Evolutionary conservation across 2,797 vertebrate genomes (phyloP).

Genomic region (Pipistrellus pipistrellus): DNA sequence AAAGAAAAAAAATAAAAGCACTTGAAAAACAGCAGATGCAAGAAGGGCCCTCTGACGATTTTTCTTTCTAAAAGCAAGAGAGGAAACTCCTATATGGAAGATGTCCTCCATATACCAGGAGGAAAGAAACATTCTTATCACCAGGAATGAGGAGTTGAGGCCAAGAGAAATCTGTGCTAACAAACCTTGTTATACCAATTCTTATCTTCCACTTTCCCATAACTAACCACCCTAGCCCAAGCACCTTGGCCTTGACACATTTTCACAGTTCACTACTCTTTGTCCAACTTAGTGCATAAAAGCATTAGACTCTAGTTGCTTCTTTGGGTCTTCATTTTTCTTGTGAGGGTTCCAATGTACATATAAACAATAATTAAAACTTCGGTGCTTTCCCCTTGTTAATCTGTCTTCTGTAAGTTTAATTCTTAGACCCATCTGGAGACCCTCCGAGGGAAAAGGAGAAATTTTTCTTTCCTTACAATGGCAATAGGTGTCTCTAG

Average conservation of each 20-base stretch:
- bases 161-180: not conserved
- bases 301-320: not conserved
- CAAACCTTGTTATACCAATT: not conserved
- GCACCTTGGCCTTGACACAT: not conserved
- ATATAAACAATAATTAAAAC: not conserved
- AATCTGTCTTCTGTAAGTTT: not conserved
- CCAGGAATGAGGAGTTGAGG: not conserved
- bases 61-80: not conserved
- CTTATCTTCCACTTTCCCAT: not conserved
- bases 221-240: not conserved
- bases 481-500: not conserved
- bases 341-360: not conserved
- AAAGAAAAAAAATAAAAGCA: not conserved
- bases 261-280: not conserved
- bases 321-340: not conserved
- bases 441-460: not conserved
- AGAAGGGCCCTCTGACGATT: not conserved
- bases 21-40: not conserved
- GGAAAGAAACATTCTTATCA: conserved; percentile 1
- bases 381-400: not conserved
- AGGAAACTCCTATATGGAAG: not conserved
- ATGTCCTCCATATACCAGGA: not conserved
- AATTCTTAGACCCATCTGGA: not conserved
- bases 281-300: not conserved
- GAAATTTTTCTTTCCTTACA: conserved; percentile 17